Percentiles rank a stretch among this genome's conserved stretches.
phyloP scores from a whole-genome alignment of 2,113 vertebrate species.

The Psophia crepitans region DNA sequence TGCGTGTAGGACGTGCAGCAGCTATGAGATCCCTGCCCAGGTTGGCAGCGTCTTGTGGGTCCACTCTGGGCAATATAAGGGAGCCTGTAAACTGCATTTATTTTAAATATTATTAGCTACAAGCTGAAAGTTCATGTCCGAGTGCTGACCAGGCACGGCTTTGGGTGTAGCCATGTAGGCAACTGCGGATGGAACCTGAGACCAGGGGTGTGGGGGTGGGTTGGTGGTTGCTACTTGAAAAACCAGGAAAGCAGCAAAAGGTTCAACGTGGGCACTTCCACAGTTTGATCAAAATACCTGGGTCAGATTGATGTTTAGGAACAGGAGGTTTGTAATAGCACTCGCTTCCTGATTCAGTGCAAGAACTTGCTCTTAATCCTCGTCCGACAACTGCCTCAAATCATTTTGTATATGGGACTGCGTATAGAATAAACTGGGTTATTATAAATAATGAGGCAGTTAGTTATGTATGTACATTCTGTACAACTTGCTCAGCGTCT shows the following conservation, averaged over 20 bases:
- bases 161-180: not conserved
- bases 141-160: too few relatives aligned
- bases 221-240: not conserved
- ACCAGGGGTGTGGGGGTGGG: too few relatives aligned
- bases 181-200: not conserved
- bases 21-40: accelerated
- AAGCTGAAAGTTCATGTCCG: not conserved
- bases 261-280: not conserved
- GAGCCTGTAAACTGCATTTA: not conserved
- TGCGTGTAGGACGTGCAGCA: accelerated
- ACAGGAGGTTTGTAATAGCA: not conserved
- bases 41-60: accelerated
- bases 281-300: not conserved
- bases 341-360: not conserved
- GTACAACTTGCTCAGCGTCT: not conserved
- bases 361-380: not conserved
- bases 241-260: not conserved
- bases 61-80: accelerated
- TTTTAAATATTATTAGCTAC: not conserved
- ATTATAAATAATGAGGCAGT: conserved; percentile 24
- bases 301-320: not conserved
- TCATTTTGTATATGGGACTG: not conserved
- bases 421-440: not conserved
- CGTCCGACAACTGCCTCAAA: not conserved
- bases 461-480: not conserved